Conservation (phyloP, 2,113 vertebrate genomes). For the Thermophis baileyi region DNA sequence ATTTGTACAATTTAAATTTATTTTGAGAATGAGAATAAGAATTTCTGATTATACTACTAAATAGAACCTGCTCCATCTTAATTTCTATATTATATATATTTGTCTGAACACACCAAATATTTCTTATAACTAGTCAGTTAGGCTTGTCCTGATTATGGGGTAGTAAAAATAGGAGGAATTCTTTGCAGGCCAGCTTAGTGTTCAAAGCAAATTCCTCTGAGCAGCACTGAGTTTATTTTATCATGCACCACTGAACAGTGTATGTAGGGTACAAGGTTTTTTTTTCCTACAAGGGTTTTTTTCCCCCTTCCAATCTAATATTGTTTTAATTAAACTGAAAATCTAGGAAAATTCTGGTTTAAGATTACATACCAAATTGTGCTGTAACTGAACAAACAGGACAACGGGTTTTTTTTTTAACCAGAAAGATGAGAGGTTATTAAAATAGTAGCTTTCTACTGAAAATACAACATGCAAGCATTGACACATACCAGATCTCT, state of each 20-base stretch:
- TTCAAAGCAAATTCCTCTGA: slow-evolving; percentile 57
- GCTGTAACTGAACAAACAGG: slow-evolving; percentile 62
- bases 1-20: slow-evolving; percentile 72
- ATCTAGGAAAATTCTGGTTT: slow-evolving; percentile 47
- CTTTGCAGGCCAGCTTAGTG: slow-evolving; percentile 18
- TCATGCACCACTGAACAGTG: slow-evolving; percentile 44
- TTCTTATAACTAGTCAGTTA: slow-evolving; percentile 70
- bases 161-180: slow-evolving; percentile 52
- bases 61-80: slow-evolving; percentile 57
- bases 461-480: slow-evolving; percentile 65
- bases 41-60: slow-evolving; percentile 47
- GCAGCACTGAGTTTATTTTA: slow-evolving; percentile 54
- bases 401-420: slow-evolving; percentile 53
- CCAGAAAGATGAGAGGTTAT: slow-evolving; percentile 57
- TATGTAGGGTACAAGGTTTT: slow-evolving; percentile 56
- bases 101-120: slow-evolving; percentile 66
- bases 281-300: slow-evolving; percentile 29
- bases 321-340: slow-evolving; percentile 56
- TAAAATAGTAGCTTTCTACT: slow-evolving; percentile 64
- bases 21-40: slow-evolving; percentile 59
- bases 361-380: slow-evolving; percentile 51
- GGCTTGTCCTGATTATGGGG: slow-evolving; percentile 56
- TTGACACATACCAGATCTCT: slow-evolving; percentile 61
- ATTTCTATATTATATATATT: slow-evolving; percentile 50
- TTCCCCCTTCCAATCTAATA: slow-evolving; percentile 30